These are phyloP conservation scores for Babylonia areolata DNA, from an alignment of 1,140 invertebrate species.

Conservation along the genomic window DNA sequence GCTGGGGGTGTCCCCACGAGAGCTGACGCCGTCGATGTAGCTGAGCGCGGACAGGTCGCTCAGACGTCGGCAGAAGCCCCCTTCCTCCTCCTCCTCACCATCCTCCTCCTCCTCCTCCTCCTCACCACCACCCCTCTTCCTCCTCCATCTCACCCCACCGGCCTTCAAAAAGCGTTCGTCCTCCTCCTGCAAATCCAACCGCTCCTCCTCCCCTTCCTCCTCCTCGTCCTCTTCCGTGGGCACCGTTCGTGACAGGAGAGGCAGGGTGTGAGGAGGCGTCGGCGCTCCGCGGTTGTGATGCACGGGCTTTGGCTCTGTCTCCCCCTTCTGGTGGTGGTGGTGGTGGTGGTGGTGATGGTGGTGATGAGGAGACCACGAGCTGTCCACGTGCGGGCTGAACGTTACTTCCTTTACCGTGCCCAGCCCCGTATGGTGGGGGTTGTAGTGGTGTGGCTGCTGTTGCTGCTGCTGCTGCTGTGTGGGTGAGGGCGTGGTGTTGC, in stretches of 20 bases:
- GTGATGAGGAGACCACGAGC: no score
- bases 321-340: no score
- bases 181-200: background rate
- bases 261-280: no score
- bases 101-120: background rate
- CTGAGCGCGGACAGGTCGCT: conserved; percentile 10
- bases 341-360: no score
- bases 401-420: conserved; percentile 28
- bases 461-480: background rate
- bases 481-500: background rate
- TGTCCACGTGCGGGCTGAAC: conserved; percentile 29
- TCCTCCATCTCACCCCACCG: background rate
- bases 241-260: no score
- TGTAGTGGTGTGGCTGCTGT: no score
- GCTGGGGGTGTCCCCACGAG: background rate
- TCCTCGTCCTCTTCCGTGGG: background rate
- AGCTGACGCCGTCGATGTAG: conserved; percentile 25
- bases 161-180: background rate
- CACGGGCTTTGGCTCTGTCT: no score
- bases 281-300: no score
- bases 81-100: background rate
- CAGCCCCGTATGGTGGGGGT: background rate
- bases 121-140: background rate
- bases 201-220: no score
- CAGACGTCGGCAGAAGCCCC: background rate